Evolutionary conservation across 2,113 vertebrate species (phyloP).

Genomic region (Saguinus imperator): DNA sequence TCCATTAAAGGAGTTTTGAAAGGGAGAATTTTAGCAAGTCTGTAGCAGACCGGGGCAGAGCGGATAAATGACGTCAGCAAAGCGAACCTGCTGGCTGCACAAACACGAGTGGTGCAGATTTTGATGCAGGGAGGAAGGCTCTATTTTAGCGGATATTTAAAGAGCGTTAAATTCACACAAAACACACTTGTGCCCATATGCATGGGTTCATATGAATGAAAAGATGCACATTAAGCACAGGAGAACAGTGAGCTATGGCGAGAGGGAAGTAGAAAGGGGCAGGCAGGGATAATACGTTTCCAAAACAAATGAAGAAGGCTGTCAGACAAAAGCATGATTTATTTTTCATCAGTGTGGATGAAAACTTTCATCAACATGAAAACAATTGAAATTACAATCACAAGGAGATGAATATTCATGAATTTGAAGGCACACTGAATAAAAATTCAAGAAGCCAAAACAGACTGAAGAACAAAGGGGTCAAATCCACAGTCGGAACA

Average conservation of each 20-base stretch:
- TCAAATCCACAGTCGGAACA: background rate
- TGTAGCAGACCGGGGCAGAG: too few species aligned
- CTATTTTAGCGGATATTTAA: too few species aligned
- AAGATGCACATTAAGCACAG: background rate
- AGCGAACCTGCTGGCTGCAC: too few species aligned
- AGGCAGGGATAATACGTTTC: too few species aligned
- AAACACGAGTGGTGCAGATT: too few species aligned
- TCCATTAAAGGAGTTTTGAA: too few species aligned
- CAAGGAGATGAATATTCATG: background rate
- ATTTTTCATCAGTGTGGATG: background rate
- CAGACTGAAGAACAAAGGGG: background rate
- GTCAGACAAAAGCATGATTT: background rate
- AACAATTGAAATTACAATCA: background rate
- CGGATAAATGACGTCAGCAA: too few species aligned
- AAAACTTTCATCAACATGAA: background rate
- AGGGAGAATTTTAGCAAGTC: too few species aligned
- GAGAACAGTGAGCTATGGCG: background rate
- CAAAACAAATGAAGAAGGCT: background rate
- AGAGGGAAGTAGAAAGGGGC: too few species aligned
- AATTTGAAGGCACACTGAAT: background rate
- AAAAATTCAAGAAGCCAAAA: background rate
- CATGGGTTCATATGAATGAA: background rate
- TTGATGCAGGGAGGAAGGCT: too few species aligned
- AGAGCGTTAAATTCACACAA: too few species aligned
- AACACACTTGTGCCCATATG: background rate